Base-by-base conservation (phyloP, 2,888 invertebrate species). In the Scaptomyza caliginosa region DNA sequence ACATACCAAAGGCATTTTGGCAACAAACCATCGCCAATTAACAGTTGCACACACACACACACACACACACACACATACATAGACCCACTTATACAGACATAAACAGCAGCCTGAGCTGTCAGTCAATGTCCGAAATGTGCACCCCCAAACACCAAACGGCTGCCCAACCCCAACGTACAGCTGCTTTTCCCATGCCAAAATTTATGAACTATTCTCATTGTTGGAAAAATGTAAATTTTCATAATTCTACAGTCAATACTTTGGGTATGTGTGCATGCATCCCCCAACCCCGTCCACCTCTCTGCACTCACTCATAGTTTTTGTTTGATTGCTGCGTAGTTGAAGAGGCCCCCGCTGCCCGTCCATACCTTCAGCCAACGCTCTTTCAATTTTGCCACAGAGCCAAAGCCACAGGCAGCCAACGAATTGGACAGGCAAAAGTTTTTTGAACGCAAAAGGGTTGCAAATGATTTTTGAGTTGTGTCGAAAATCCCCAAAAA, bases 401-500 rank as follows among this genome's bases (percentile, higher is more conserved):
- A 34, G 24, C 24, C 30, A 49, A 46, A 64, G 21, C 71, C 68
- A 65, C 58, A 69, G 64, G 57, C 73, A 59, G 69, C 52, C 68
- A 58, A 62, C 56, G 62, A 66, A 70, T 71, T 62, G 72, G 71
- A 59, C 67, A 68, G 74, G 69, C 74, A 74, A 73, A 73, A 74
- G 59, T 73, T 73, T 68, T 73, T 38, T 34, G 34, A 30, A 34
- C 49, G 42, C 58, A 81, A 85, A 81, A 85, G 85, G 85, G 85
- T 85, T 85, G 85, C 73, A 82, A 82, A 77, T 82, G 81, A 85
- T 85, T 82, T 82, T 79, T 86, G 76, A 73, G 74, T 56, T 62
- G 59, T 73, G 79, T 65, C 75, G 77, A 73, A 87, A 75, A 86
- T 87, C 81, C 80, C 85, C 86, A 81, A 81, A 78, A 83, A 85